phyloP scores from a whole-genome alignment of 2,888 invertebrate genomes.

The Reticulitermes lucifugus region DNA sequence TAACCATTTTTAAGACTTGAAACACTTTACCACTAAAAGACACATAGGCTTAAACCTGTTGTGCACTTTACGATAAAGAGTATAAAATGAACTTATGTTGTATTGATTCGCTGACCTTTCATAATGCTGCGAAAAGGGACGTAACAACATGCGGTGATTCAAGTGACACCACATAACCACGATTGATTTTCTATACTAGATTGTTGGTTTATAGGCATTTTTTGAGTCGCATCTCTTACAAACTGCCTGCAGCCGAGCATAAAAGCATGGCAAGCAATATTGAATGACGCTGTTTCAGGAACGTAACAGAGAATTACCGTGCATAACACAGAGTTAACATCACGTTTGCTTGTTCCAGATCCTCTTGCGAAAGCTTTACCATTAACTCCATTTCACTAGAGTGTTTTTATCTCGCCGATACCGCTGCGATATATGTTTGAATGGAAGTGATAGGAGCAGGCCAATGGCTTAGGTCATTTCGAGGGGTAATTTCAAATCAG shows the following conservation, averaged over 20 bases:
- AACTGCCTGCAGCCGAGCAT: conserved; percentile 8
- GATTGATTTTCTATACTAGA: conserved; percentile 18
- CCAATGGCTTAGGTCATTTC: conserved; percentile 20
- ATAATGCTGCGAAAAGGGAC: neutral
- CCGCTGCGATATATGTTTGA: neutral
- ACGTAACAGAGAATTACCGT: neutral
- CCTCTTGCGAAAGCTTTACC: neutral
- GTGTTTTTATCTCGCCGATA: neutral
- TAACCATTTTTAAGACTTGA: too few relatives aligned
- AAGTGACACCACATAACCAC: neutral
- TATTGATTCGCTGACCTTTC: too few relatives aligned
- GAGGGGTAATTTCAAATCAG: conserved; percentile 31
- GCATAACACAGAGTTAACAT: neutral
- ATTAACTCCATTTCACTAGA: neutral
- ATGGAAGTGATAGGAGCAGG: neutral
- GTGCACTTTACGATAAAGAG: too few relatives aligned
- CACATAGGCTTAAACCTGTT: too few relatives aligned
- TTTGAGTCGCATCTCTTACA: neutral
- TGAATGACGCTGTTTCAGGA: neutral
- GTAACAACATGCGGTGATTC: neutral
- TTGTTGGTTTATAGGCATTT: neutral
- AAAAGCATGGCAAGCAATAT: neutral
- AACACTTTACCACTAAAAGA: too few relatives aligned
- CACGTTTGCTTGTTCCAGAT: neutral
- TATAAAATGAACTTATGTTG: too few relatives aligned